Percentiles rank a stretch among this genome's conserved stretches.
Conservation (phyloP, 2,888 invertebrate genomes). For the Zonitis immaculata region DNA sequence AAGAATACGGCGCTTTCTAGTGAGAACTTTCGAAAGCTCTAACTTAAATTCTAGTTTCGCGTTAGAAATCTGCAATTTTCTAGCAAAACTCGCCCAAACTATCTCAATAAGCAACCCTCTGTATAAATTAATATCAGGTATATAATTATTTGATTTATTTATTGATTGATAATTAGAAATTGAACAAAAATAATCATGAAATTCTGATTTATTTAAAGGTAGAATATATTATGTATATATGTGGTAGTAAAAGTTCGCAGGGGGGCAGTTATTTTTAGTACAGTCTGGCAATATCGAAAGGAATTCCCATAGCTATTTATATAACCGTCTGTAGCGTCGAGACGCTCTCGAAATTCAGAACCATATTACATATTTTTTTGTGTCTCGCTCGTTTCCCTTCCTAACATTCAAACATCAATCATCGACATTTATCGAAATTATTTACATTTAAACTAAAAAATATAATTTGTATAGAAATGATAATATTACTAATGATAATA, state of each 20-base stretch:
- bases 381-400: too few relatives aligned
- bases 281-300: slow-evolving; percentile 31
- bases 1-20: not conserved
- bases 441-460: slow-evolving; percentile 18
- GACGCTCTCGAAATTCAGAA: slow-evolving; percentile 20
- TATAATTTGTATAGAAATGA: too few relatives aligned
- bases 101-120: too few relatives aligned
- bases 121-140: too few relatives aligned
- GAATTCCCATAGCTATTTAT: slow-evolving; percentile 39
- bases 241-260: slow-evolving; percentile 33
- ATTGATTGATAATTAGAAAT: too few relatives aligned
- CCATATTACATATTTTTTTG: too few relatives aligned
- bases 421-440: slow-evolving; percentile 22
- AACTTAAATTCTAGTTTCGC: not conserved
- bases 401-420: slow-evolving; percentile 25
- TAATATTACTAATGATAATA: too few relatives aligned
- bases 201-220: too few relatives aligned
- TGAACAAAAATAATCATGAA: too few relatives aligned
- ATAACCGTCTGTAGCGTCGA: slow-evolving; percentile 32
- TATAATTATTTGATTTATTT: too few relatives aligned
- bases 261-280: slow-evolving; percentile 35
- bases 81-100: too few relatives aligned
- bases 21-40: not conserved
- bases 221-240: not conserved
- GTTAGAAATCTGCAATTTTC: not conserved